These are phyloP conservation scores for Syrphus vitripennis DNA, from an alignment of 2,888 invertebrate species.

Conservation along the genomic window DNA sequence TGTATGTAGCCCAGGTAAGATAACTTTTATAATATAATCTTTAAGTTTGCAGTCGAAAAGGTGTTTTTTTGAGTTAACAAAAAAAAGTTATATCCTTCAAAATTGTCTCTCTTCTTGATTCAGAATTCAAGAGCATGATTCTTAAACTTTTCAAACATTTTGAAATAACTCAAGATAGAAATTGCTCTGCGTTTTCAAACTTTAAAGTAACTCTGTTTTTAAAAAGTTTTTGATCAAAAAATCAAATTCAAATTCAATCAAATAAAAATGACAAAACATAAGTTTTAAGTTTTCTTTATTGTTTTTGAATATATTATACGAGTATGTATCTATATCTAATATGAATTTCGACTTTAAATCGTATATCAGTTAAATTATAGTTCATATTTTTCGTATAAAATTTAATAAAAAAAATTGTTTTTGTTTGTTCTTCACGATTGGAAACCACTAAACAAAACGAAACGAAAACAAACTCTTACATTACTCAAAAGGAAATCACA, in stretches of 20 bases:
- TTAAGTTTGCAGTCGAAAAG: neutral
- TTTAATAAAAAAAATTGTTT: neutral
- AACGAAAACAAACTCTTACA: neutral
- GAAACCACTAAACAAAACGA: neutral
- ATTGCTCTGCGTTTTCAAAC: neutral
- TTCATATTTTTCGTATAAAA: neutral
- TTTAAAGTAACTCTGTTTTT: neutral
- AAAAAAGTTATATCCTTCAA: constrained; percentile 5
- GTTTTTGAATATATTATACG: neutral
- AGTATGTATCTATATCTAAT: no score
- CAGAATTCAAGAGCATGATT: neutral
- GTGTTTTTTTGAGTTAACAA: neutral
- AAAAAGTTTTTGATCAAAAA: neutral
- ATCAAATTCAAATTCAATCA: neutral
- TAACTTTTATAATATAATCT: neutral
- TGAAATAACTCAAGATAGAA: neutral
- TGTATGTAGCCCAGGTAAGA: neutral
- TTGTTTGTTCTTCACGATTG: neutral
- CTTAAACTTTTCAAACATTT: neutral
- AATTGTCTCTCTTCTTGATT: neutral
- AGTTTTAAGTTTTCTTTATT: neutral
- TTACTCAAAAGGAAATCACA: neutral
- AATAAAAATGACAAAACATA: neutral
- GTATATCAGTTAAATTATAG: neutral
- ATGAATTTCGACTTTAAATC: neutral